Conservation (phyloP, 2,113 vertebrate species). For the Scolopax mira region DNA sequence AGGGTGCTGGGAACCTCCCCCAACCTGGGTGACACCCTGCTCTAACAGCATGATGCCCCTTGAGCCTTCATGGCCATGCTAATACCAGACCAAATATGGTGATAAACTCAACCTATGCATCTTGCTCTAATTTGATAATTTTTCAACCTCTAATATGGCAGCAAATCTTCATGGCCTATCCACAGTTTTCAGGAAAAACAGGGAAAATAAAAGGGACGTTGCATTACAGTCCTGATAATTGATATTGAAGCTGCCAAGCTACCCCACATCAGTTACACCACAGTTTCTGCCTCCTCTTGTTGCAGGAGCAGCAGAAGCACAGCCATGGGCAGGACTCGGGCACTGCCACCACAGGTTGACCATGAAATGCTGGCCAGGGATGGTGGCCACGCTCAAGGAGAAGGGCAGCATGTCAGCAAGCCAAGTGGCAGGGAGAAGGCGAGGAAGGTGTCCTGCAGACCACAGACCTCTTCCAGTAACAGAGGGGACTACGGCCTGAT, state of each 20-base stretch:
- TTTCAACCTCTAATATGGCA: neutral
- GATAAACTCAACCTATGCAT: neutral
- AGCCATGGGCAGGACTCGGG: accelerated
- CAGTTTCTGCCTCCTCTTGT: accelerated
- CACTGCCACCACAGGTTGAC: neutral
- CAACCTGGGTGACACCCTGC: neutral
- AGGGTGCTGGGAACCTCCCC: neutral
- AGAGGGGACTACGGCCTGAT: accelerated
- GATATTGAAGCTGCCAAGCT: neutral
- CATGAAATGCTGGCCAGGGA: neutral
- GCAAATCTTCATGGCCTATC: neutral
- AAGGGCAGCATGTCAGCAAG: neutral
- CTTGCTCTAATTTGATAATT: neutral
- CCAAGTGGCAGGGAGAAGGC: accelerated
- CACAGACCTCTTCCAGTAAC: neutral
- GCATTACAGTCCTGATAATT: neutral
- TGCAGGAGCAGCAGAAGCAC: neutral
- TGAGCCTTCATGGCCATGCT: neutral
- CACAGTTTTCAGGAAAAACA: neutral
- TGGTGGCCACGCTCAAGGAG: accelerated
- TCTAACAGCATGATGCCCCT: neutral
- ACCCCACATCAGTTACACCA: accelerated
- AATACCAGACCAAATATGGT: too few species aligned
- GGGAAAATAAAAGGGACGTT: neutral
- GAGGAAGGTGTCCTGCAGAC: neutral